phyloP scores from a whole-genome alignment of 1,140 invertebrate genomes.

The Drosophila carrolli region DNA sequence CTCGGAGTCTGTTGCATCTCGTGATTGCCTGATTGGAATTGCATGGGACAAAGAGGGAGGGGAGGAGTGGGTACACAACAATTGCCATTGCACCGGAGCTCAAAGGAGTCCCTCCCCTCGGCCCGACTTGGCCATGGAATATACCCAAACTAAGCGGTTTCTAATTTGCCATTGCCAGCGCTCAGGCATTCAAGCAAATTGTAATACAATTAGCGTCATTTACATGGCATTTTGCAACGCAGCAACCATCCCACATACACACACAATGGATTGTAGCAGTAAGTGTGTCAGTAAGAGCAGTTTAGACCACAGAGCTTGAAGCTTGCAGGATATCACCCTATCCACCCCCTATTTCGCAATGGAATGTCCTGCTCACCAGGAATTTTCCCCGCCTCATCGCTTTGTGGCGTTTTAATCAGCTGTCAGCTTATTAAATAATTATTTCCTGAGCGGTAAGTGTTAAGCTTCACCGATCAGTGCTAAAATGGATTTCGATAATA shows the following conservation, averaged over 20 bases:
- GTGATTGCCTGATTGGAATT: constrained; percentile 57
- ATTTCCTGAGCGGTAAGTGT: constrained; percentile 39
- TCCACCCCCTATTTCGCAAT: neutral
- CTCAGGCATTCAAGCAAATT: constrained; percentile 80
- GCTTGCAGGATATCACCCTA: constrained; percentile 8
- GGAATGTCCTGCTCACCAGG: constrained; percentile 1
- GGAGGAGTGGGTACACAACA: constrained; percentile 14
- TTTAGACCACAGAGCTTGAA: constrained; percentile 59
- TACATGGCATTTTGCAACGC: constrained; percentile 61
- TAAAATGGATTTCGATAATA: constrained; percentile 7
- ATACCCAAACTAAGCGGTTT: constrained; percentile 76
- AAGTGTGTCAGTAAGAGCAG: constrained; percentile 42
- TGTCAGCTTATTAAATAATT: constrained; percentile 81
- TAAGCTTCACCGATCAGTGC: constrained; percentile 8
- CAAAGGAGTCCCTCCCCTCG: constrained; percentile 14
- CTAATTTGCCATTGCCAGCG: constrained; percentile 72
- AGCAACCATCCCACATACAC: constrained; percentile 4
- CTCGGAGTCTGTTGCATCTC: constrained; percentile 42
- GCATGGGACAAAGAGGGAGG: constrained; percentile 46
- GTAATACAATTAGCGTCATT: constrained; percentile 83
- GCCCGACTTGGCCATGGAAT: constrained; percentile 44
- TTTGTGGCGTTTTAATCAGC: constrained; percentile 69
- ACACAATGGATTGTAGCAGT: constrained; percentile 12
- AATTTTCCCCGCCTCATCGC: constrained; percentile 24
- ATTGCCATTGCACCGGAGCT: constrained; percentile 9